Conservation (phyloP, 2,797 vertebrate genomes). For the Pangasius macronema region DNA sequence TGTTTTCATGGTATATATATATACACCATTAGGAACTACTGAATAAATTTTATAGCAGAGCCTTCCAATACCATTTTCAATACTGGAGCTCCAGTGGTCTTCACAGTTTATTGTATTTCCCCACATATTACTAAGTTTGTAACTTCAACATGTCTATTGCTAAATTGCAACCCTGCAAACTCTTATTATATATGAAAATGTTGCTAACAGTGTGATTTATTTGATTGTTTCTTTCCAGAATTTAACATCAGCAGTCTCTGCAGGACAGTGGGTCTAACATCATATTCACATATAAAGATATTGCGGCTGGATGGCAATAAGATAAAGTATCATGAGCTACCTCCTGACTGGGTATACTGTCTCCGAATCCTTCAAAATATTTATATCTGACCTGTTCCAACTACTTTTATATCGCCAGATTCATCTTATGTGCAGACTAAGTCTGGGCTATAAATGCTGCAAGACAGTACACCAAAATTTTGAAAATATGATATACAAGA, state of each 20-base stretch:
- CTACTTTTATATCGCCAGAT: background rate
- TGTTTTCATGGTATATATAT: background rate
- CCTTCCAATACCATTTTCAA: background rate
- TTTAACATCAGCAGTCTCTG: slow-evolving; percentile 78
- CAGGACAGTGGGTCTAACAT: slow-evolving; percentile 68
- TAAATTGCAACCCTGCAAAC: background rate
- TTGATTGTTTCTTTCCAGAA: slow-evolving; percentile 61
- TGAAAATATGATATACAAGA: background rate
- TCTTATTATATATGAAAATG: background rate
- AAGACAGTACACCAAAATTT: background rate
- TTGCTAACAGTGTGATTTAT: slow-evolving; percentile 22
- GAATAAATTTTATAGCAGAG: background rate
- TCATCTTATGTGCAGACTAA: background rate
- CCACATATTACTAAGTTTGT: background rate
- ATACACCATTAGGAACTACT: background rate
- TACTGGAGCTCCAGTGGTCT: background rate
- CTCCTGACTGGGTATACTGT: slow-evolving; percentile 76
- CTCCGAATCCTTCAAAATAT: slow-evolving; percentile 71
- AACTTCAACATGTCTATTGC: background rate
- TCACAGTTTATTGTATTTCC: background rate
- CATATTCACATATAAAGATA: slow-evolving; percentile 75
- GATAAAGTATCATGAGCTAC: slow-evolving; percentile 70
- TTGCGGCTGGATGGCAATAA: slow-evolving; percentile 78
- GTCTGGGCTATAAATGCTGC: background rate
- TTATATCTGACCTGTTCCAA: slow-evolving; percentile 63